Evolutionary conservation across 37 sponge, comb jelly and placozoan genomes (phyloP).

Genomic region (Theonella swinhoei): DNA sequence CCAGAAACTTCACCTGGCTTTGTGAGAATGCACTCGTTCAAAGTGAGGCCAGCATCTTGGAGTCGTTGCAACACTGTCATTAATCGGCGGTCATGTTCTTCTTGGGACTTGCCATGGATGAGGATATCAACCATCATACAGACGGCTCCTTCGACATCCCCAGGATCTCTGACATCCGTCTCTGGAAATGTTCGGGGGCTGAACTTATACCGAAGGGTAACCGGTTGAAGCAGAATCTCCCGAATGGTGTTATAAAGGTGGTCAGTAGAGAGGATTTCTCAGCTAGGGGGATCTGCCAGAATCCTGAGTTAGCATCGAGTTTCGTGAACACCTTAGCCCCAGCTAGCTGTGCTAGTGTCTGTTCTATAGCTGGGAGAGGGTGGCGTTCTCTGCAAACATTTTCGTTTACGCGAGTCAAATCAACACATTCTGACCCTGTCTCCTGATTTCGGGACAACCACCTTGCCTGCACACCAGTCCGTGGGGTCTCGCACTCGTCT

Average conservation of each 20-base stretch:
- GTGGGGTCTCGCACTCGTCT: conserved; percentile 15
- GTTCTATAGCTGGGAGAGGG: too few species aligned
- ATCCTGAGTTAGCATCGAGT: too few species aligned
- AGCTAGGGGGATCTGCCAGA: too few species aligned
- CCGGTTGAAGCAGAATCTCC: too few species aligned
- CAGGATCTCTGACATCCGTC: conserved; percentile 32
- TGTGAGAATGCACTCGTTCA: conserved; percentile 41
- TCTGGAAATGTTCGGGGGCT: conserved; percentile 50
- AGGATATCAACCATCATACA: conserved; percentile 53
- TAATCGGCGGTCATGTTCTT: conserved; percentile 44
- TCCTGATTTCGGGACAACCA: conserved; percentile 24
- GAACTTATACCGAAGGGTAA: too few species aligned
- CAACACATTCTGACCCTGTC: conserved; percentile 18
- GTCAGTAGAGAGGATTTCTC: too few species aligned
- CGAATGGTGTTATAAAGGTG: too few species aligned
- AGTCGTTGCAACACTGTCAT: conserved; percentile 34
- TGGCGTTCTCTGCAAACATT: too few species aligned
- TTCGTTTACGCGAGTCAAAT: too few species aligned
- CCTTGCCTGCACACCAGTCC: conserved; percentile 26
- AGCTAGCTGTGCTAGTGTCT: too few species aligned
- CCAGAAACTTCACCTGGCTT: too few species aligned
- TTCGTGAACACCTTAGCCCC: too few species aligned
- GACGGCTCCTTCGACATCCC: conserved; percentile 39
- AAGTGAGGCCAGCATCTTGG: conserved; percentile 19
- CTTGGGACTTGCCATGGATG: conserved; percentile 20